A percentile compares a stretch with the other conserved stretches of the same genome.
These are phyloP conservation scores for Trogon surrucura DNA, from an alignment of 2,113 vertebrate genomes.

Conservation along the genomic window DNA sequence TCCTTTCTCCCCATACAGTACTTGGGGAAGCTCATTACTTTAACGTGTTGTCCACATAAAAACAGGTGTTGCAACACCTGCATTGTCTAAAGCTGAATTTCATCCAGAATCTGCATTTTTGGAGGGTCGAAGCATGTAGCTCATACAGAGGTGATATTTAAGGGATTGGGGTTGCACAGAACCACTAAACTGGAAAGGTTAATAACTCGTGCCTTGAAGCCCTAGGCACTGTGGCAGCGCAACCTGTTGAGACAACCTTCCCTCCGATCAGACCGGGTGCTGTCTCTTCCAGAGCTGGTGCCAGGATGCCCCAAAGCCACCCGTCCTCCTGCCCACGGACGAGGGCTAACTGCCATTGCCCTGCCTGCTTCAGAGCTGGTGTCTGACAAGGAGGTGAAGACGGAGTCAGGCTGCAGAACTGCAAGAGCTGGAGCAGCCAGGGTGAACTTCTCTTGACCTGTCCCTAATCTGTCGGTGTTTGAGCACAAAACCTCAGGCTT, in stretches of 20 bases:
- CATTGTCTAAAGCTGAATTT: constrained; percentile 59
- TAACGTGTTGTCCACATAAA: neutral
- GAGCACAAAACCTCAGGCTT: neutral
- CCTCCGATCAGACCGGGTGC: neutral
- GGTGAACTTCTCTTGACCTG: neutral
- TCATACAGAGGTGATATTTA: neutral
- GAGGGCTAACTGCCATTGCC: fast-evolving
- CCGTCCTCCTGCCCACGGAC: fast-evolving
- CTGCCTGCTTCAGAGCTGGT: neutral
- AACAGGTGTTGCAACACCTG: constrained; percentile 76
- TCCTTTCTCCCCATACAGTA: constrained; percentile 1
- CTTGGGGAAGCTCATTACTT: constrained; percentile 65
- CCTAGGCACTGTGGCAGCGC: neutral
- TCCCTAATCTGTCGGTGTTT: fast-evolving
- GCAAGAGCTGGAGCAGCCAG: neutral
- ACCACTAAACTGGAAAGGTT: neutral
- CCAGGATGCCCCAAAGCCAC: neutral
- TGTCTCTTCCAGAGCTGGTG: neutral
- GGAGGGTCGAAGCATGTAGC: neutral
- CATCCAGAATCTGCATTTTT: neutral
- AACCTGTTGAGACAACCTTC: neutral
- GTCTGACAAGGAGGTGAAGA: fast-evolving
- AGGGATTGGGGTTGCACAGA: neutral
- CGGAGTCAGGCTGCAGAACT: neutral
- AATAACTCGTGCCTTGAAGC: neutral